Evolutionary conservation across 2,113 vertebrate species (phyloP), one percentile per base, ranked within the genome.

Genomic region (Siphamia tubifer): DNA sequence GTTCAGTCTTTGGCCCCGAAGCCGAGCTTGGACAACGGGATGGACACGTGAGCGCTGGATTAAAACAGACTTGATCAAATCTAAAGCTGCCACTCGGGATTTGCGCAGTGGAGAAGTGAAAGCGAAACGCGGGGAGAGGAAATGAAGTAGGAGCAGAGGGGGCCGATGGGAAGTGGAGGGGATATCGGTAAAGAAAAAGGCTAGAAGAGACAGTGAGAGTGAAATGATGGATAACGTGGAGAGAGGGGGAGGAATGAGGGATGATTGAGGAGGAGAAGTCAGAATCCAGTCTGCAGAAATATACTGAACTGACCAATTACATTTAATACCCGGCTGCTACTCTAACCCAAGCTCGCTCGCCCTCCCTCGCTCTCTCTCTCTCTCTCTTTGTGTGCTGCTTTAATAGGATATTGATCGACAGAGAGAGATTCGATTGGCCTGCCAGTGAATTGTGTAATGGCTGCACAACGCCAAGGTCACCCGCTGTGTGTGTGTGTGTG

Each of bases 381-480:
- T 42, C 74, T 23, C 75, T 62, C 84, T 81, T 53, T 81, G 63
- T 79, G 63, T 58, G 81, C 79, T 82, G 94, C 94, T 96, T 96
- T 98, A 98, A 98, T 98, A 97, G 95, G 93, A 96, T 99, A 99
- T 99, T 96, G 97, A 99, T 97, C 95, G 95, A 94, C 93, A 95
- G 92, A 94, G 92, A 93, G 93, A 92, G 92, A 94, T 95, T 95
- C 92, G 93, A 96, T 96, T 94, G 94, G 93, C 91, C 94, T 93
- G 94, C 95, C 94, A 94, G 90, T 94, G 95, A 94, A 96, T 95
- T 94, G 95, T 95, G 94, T 94, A 95, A 96, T 94, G 93, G 94
- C 94, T 94, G 92, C 91, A 94, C 94, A 94, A 94, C 93, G 90
- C 93, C 96, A 98, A 98, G 96, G 96, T 97, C 95, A 89, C 81